Conservation (phyloP, 2,797 vertebrate species). For the Catharus ustulatus region DNA sequence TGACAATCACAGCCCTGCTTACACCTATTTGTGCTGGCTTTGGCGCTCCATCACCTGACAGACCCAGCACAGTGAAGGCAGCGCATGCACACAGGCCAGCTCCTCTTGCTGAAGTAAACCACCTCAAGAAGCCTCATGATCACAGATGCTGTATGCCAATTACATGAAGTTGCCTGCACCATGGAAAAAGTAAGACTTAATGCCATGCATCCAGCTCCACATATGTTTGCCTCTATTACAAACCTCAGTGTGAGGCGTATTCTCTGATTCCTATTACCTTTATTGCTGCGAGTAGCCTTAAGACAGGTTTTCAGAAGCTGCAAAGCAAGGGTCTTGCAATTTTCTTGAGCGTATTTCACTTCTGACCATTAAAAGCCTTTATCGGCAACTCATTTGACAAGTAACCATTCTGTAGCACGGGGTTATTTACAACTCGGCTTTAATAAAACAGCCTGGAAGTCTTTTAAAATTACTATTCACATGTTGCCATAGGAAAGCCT, state of each 20-base stretch:
- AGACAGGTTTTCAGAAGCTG: neutral
- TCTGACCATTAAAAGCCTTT: neutral
- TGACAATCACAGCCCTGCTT: neutral
- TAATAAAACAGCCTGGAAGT: neutral
- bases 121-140: neutral
- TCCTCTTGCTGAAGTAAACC: neutral
- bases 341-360: neutral
- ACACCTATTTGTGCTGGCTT: neutral
- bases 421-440: neutral
- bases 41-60: neutral
- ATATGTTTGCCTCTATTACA: rapidly evolving
- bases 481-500: neutral
- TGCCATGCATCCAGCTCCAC: neutral
- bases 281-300: rapidly evolving
- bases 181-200: neutral
- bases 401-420: neutral
- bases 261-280: neutral
- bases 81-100: neutral
- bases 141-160: neutral
- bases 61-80: neutral
- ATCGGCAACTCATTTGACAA: neutral
- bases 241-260: neutral
- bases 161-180: neutral
- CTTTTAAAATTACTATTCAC: neutral
- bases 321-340: neutral